These are phyloP conservation scores for Periophthalmus modestus DNA, from an alignment of 2,113 vertebrate genomes.

Conservation along the genomic window DNA sequence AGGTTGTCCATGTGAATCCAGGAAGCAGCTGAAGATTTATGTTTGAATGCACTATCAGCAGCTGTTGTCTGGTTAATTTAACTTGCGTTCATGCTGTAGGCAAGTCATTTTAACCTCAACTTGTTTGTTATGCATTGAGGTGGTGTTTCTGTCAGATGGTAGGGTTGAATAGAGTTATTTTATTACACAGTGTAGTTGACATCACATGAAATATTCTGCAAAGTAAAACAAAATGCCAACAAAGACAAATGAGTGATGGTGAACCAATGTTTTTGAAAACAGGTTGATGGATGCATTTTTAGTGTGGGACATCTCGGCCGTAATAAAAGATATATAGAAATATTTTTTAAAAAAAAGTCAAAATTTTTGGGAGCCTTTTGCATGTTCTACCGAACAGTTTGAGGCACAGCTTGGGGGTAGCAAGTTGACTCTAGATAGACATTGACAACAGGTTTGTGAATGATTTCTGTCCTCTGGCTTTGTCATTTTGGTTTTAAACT, in stretches of 20 bases:
- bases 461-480: neutral
- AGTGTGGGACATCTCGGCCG: neutral
- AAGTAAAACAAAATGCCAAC: too few species aligned
- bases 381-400: neutral
- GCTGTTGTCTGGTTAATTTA: neutral
- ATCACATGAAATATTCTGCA: neutral
- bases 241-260: too few species aligned
- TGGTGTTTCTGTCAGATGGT: too few species aligned
- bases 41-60: neutral
- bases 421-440: neutral
- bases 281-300: neutral
- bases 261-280: neutral
- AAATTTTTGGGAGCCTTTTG: neutral
- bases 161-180: too few species aligned
- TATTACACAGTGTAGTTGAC: too few species aligned
- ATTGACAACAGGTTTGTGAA: neutral
- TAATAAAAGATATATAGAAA: neutral
- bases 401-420: neutral
- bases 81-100: neutral
- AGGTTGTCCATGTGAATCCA: neutral
- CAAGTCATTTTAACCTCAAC: neutral
- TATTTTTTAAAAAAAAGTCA: too few species aligned
- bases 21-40: constrained; percentile 3
- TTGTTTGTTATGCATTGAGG: neutral
- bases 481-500: neutral